Percentiles rank a stretch among this genome's conserved stretches.
phyloP scores from a whole-genome alignment of 1,140 invertebrate species.

The Drosophila malerkotliana region DNA sequence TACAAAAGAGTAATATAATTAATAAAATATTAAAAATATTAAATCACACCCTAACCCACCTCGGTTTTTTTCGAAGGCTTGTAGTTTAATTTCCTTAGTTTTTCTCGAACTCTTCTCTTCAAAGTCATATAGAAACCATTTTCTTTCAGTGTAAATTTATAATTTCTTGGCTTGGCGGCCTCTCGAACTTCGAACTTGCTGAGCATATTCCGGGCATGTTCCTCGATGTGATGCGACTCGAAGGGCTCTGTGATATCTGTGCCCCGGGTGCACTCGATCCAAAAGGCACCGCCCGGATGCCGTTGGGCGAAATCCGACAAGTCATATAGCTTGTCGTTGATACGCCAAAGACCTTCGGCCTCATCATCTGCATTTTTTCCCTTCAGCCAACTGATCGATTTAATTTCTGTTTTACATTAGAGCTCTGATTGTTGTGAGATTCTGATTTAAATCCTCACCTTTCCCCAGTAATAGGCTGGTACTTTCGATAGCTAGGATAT shows the following conservation, averaged over 20 bases:
- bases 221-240: constrained; percentile 87
- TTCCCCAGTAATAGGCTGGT: constrained; percentile 36
- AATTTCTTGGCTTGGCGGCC: constrained; percentile 86
- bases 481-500: constrained; percentile 61
- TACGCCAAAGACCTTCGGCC: constrained; percentile 91
- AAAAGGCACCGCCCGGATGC: constrained; percentile 92
- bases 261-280: constrained; percentile 89
- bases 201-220: constrained; percentile 85
- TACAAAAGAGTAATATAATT: constrained; percentile 11
- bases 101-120: constrained; percentile 86
- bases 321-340: constrained; percentile 91
- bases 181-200: constrained; percentile 87
- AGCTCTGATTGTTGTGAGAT: background rate
- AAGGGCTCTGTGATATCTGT: constrained; percentile 92
- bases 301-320: constrained; percentile 87
- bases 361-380: constrained; percentile 89
- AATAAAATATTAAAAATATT: background rate
- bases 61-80: constrained; percentile 55
- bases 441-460: constrained; percentile 22
- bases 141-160: constrained; percentile 88
- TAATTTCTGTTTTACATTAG: background rate
- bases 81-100: constrained; percentile 84
- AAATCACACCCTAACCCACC: constrained; percentile 18
- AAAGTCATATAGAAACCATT: constrained; percentile 89
- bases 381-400: constrained; percentile 85